These are phyloP conservation scores for Prolemur simus DNA, from an alignment of 2,113 vertebrate species.

Conservation along the genomic window DNA sequence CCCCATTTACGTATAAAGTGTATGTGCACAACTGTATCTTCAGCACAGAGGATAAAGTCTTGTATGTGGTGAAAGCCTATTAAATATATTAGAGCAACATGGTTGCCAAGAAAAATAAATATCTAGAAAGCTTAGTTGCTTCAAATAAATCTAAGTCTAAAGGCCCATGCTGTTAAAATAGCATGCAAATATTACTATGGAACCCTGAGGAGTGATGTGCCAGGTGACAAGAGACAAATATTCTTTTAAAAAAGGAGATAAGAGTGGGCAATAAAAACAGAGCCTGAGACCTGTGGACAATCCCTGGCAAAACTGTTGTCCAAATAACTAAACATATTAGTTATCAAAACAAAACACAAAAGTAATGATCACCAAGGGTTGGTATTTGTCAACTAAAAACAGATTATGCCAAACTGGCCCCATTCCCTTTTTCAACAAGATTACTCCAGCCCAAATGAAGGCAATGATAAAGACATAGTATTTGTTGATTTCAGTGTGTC, in stretches of 20 bases:
- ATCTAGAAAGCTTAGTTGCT: slow-evolving; percentile 8
- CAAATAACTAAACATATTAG: slow-evolving; percentile 19
- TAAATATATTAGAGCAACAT: slow-evolving; percentile 5
- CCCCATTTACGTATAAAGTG: background rate
- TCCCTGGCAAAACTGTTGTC: background rate
- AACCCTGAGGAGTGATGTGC: background rate
- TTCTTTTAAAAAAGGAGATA: background rate
- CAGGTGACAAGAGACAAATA: background rate
- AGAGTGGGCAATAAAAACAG: background rate
- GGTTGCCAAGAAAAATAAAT: background rate
- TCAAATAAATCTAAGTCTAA: background rate
- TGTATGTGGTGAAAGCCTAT: background rate
- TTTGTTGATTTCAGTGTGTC: background rate
- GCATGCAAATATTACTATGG: background rate
- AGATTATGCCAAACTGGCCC: background rate
- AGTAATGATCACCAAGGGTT: background rate
- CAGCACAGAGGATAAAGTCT: background rate
- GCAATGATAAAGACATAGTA: background rate
- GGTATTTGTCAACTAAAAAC: background rate
- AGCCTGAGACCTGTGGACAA: background rate
- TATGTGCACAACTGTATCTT: background rate
- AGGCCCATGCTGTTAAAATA: background rate
- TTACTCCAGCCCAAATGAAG: background rate
- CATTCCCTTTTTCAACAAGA: background rate
- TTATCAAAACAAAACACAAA: slow-evolving; percentile 16